Conservation (phyloP, 2,888 invertebrate genomes). For the Anorthoa munda region DNA sequence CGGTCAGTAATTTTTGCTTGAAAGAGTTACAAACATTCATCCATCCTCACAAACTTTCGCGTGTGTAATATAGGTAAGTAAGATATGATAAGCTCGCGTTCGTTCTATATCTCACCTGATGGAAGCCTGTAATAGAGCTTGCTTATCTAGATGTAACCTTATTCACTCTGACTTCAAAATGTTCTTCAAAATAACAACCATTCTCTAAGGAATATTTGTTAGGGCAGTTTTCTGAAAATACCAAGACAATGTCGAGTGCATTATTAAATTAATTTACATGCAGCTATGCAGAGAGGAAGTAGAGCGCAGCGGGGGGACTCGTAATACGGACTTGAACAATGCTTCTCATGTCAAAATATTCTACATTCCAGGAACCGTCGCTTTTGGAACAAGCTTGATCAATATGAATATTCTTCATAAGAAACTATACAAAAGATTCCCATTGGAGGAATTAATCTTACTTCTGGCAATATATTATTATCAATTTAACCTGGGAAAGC, state of each 20-base stretch:
- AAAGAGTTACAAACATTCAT: too few species aligned
- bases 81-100: background rate
- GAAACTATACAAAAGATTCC: background rate
- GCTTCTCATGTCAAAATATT: conserved; percentile 11
- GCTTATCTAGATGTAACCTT: background rate
- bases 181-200: background rate
- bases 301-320: background rate
- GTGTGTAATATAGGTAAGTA: too few species aligned
- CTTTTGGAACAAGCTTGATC: background rate
- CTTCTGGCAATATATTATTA: background rate
- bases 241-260: conserved; percentile 29
- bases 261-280: conserved; percentile 39
- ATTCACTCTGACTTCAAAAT: background rate
- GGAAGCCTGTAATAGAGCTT: background rate
- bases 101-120: background rate
- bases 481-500: background rate
- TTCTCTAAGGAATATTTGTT: conserved; percentile 29
- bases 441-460: background rate
- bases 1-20: too few species aligned
- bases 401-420: background rate
- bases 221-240: conserved; percentile 9
- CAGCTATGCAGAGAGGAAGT: conserved; percentile 6
- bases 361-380: background rate
- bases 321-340: background rate
- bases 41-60: too few species aligned